These are phyloP conservation scores for Hemitrygon akajei DNA, from an alignment of 2,797 vertebrate genomes.

Conservation along the genomic window DNA sequence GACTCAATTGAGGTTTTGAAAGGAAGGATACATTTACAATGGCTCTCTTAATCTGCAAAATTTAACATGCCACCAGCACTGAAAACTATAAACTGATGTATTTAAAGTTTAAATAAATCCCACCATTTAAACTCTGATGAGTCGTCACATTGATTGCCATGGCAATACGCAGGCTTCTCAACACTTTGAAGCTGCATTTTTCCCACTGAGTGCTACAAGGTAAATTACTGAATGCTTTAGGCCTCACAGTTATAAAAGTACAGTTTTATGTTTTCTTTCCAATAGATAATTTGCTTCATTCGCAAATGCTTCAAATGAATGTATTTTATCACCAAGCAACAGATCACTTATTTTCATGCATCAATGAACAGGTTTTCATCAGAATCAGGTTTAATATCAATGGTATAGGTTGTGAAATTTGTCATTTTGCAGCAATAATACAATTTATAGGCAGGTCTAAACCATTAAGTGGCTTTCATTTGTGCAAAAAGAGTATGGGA, in stretches of 20 bases:
- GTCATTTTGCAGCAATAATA: too few relatives aligned
- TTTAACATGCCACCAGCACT: not conserved
- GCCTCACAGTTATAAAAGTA: not conserved
- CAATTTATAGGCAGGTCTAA: not conserved
- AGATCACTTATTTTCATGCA: too few relatives aligned
- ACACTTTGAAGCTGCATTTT: not conserved
- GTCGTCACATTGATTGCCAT: not conserved
- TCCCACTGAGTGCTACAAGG: not conserved
- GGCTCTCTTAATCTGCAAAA: not conserved
- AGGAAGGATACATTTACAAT: not conserved
- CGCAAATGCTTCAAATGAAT: not conserved
- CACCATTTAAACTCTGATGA: not conserved
- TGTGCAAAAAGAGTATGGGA: too few relatives aligned
- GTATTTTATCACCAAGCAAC: not conserved
- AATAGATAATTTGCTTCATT: not conserved
- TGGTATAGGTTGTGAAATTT: too few relatives aligned
- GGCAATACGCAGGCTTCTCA: not conserved
- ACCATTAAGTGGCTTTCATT: not conserved
- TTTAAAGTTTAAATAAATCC: too few relatives aligned
- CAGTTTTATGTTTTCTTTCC: not conserved
- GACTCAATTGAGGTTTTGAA: not conserved
- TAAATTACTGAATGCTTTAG: not conserved
- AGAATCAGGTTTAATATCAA: too few relatives aligned
- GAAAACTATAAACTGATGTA: too few relatives aligned
- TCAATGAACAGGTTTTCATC: not conserved